A percentile compares a stretch with the other conserved stretches of the same genome.
Evolutionary conservation across 2,113 vertebrate genomes (phyloP).

Genomic region (Oophaga pumilio): DNA sequence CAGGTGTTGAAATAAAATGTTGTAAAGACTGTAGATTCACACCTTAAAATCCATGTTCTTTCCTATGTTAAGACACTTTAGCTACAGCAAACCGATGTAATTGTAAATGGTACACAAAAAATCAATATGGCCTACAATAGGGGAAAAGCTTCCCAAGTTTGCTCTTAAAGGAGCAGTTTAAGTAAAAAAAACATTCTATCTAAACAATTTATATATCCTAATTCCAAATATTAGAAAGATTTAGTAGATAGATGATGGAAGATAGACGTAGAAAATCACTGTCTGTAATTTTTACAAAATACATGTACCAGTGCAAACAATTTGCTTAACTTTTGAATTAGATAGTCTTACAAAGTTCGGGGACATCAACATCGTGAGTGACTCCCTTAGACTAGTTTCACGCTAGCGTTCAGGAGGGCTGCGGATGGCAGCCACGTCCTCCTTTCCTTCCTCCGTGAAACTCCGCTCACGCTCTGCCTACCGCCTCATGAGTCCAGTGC

Average conservation of each 20-base stretch:
- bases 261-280: not conserved
- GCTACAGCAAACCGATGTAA: conserved; percentile 9
- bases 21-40: not conserved
- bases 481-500: no score
- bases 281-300: no score
- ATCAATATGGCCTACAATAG: conserved; percentile 51
- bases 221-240: not conserved
- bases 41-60: conserved; percentile 51
- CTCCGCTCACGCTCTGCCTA: no score
- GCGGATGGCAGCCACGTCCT: no score
- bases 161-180: conserved; percentile 13
- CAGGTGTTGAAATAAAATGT: conserved; percentile 11
- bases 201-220: not conserved
- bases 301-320: no score
- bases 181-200: conserved; percentile 29
- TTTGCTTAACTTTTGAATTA: no score
- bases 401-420: no score
- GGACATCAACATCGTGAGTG: no score
- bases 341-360: no score
- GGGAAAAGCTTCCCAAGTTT: conserved; percentile 26
- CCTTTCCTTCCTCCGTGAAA: no score
- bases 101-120: conserved; percentile 36
- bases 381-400: no score
- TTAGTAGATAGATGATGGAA: not conserved
- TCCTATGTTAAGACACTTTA: conserved; percentile 13